Conservation (phyloP, 2,797 vertebrate genomes). For the Lacerta agilis region DNA sequence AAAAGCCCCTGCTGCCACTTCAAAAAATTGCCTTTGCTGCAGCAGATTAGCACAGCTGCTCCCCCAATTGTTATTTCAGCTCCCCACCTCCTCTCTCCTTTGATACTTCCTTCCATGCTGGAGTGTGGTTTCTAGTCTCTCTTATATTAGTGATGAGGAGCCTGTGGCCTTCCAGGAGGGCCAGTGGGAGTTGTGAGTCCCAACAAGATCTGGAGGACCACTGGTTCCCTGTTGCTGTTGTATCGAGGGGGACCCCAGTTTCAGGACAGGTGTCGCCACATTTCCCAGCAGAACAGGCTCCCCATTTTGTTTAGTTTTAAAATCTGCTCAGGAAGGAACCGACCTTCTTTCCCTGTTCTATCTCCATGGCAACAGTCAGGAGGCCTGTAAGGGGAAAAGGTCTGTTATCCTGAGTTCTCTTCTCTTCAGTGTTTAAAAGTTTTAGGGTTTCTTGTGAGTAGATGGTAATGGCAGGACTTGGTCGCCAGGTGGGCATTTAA, state of each 20-base stretch:
- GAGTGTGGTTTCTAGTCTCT: neutral
- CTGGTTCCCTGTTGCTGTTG: neutral
- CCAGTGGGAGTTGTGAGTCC: neutral
- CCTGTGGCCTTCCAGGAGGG: neutral
- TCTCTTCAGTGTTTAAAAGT: neutral
- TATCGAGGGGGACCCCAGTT: too few species aligned
- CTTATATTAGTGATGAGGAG: neutral
- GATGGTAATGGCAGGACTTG: neutral
- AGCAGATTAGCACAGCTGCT: neutral
- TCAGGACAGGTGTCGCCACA: too few species aligned
- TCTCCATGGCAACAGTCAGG: slow-evolving; percentile 6
- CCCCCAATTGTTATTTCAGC: neutral
- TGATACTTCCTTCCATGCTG: neutral
- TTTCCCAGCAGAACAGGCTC: neutral
- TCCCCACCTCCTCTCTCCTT: neutral
- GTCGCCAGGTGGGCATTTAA: too few species aligned
- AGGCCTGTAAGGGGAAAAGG: neutral
- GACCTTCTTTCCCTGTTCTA: neutral
- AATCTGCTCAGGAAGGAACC: neutral
- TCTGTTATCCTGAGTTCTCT: too few species aligned
- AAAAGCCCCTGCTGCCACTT: neutral
- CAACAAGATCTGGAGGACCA: neutral
- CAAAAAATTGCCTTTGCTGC: neutral
- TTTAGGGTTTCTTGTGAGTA: neutral
- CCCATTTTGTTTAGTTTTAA: neutral